A percentile compares a stretch with the other conserved stretches of the same genome.
Evolutionary conservation across 2,113 vertebrate genomes (phyloP).

Genomic region (Spea multiplicata): DNA sequence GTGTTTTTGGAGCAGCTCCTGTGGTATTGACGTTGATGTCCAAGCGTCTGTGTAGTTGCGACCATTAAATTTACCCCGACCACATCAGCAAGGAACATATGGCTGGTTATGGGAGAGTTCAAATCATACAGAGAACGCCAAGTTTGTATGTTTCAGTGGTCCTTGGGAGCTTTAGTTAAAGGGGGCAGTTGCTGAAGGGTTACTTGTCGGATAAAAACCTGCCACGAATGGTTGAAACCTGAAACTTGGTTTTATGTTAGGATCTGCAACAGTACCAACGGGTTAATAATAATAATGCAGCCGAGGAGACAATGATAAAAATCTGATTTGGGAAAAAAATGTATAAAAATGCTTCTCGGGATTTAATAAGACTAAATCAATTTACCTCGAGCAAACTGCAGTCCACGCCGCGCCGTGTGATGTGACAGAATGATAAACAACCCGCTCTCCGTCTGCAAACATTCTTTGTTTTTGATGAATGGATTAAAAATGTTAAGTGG

Average conservation of each 20-base stretch:
- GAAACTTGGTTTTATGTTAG: too few relatives aligned
- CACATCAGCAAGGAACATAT: too few relatives aligned
- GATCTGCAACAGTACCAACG: not conserved
- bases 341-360: not conserved
- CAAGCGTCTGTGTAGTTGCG: too few relatives aligned
- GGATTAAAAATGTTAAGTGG: slow-evolving; percentile 27
- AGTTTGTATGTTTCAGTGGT: too few relatives aligned
- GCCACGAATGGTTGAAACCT: too few relatives aligned
- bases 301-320: slow-evolving; percentile 26
- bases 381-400: slow-evolving; percentile 30
- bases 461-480: slow-evolving; percentile 30
- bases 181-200: too few relatives aligned
- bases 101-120: too few relatives aligned
- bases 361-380: slow-evolving; percentile 39
- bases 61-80: too few relatives aligned
- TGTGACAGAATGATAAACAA: slow-evolving; percentile 43
- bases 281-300: not conserved
- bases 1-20: not conserved
- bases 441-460: slow-evolving; percentile 28
- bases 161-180: too few relatives aligned
- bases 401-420: slow-evolving; percentile 12
- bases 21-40: too few relatives aligned
- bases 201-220: too few relatives aligned
- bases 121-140: too few relatives aligned
- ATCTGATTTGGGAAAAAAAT: slow-evolving; percentile 9